Conservation (phyloP, 2,113 vertebrate genomes). For the Promerops cafer region DNA sequence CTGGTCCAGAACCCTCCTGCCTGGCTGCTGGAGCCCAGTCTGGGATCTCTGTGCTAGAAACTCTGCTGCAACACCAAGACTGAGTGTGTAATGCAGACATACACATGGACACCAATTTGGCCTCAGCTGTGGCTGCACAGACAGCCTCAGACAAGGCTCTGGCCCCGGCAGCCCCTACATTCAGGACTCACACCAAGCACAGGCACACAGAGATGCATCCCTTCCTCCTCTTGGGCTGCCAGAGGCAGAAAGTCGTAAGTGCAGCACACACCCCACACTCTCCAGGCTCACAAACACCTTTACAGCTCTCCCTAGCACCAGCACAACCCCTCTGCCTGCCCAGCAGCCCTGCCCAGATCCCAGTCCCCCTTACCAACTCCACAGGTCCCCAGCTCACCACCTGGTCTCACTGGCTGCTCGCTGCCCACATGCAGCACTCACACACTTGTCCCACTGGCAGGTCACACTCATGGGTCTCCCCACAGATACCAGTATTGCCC, state of each 20-base stretch:
- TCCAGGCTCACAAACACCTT: background rate
- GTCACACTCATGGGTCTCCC: rapidly evolving
- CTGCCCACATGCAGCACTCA: background rate
- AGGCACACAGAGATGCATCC: rapidly evolving
- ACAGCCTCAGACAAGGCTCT: rapidly evolving
- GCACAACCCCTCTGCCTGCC: rapidly evolving
- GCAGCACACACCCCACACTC: background rate
- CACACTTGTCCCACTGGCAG: background rate
- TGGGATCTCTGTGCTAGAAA: background rate
- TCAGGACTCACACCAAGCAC: background rate
- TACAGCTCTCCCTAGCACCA: rapidly evolving
- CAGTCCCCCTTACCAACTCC: rapidly evolving
- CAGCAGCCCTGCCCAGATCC: rapidly evolving
- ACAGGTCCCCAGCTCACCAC: rapidly evolving
- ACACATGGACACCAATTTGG: rapidly evolving
- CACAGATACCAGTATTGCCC: rapidly evolving
- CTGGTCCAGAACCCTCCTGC: background rate
- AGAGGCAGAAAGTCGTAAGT: background rate
- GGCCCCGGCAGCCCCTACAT: background rate
- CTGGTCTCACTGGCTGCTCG: rapidly evolving
- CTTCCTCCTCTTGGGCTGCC: background rate
- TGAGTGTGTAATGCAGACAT: rapidly evolving
- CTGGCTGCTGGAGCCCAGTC: background rate
- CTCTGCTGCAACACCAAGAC: background rate
- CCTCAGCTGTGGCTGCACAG: background rate